Evolutionary conservation across 64 coral and sea anemone species (phyloP).

Genomic region (Montipora cactus): DNA sequence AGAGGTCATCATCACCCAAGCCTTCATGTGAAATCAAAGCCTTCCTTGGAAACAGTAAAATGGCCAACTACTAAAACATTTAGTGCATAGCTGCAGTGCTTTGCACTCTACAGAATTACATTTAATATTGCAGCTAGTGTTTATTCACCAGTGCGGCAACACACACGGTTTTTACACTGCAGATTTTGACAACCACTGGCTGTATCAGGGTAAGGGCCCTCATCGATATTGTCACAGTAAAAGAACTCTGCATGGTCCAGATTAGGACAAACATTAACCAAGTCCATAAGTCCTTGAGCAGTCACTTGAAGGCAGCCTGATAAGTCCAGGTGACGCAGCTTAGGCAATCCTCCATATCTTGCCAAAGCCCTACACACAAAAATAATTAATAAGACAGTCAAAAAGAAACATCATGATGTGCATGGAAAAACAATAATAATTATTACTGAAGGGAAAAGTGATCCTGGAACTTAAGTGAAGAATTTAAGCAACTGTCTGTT

Average conservation of each 20-base stretch:
- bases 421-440: not conserved
- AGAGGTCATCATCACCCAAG: too few species aligned
- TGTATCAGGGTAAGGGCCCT: slow-evolving; percentile 95
- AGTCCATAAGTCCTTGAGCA: slow-evolving; percentile 82
- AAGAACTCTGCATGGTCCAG: slow-evolving; percentile 92
- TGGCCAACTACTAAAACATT: not conserved
- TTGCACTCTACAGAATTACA: not conserved
- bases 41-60: too few species aligned
- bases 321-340: slow-evolving; percentile 87
- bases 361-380: slow-evolving; percentile 71
- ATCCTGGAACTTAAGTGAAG: too few species aligned
- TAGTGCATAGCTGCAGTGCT: not conserved
- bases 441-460: too few species aligned
- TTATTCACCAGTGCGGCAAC: slow-evolving; percentile 83
- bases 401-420: not conserved
- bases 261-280: slow-evolving; percentile 85
- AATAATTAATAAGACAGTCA: not conserved
- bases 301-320: slow-evolving; percentile 95
- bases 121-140: not conserved
- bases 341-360: slow-evolving; percentile 79
- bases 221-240: slow-evolving; percentile 98
- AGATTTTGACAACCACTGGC: slow-evolving; percentile 99
- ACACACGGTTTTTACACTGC: slow-evolving; percentile 85
- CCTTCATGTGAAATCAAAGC: too few species aligned
- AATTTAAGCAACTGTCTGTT: too few species aligned